Evolutionary conservation across 2,797 vertebrate species (phyloP).

Genomic region (Chloroceryle inda): DNA sequence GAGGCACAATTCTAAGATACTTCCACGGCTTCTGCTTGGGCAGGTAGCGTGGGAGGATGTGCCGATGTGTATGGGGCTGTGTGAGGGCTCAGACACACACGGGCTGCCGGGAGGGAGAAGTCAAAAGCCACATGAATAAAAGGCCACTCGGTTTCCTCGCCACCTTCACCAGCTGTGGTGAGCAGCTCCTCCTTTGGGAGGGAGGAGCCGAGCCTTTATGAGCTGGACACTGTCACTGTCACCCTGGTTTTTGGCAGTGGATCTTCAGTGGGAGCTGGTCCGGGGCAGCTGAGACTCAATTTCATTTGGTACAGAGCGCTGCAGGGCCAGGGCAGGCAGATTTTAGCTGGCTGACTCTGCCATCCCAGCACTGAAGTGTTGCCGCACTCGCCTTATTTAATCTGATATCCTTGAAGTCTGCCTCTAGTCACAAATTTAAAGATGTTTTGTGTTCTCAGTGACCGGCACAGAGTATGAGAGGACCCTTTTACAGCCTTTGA

Average conservation of each 20-base stretch:
- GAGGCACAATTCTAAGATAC: accelerated
- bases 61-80: not conserved
- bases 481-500: constrained; percentile 69
- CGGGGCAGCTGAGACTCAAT: not conserved
- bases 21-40: not conserved
- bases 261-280: no score
- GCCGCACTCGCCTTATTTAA: not conserved
- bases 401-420: not conserved
- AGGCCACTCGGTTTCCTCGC: not conserved
- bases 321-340: not conserved
- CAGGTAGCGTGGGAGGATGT: no score
- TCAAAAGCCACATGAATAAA: not conserved
- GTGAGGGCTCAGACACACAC: not conserved
- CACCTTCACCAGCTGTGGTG: accelerated
- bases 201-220: not conserved
- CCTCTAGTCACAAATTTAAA: constrained; percentile 29
- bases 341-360: not conserved
- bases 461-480: constrained; percentile 17
- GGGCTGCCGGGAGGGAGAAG: accelerated
- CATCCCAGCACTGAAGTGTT: not conserved
- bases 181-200: not conserved
- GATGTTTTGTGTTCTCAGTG: constrained; percentile 39
- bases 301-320: accelerated
- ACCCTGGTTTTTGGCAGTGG: not conserved
- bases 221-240: not conserved